phyloP scores from a whole-genome alignment of 2,113 vertebrate genomes.

The Antigone vipio region DNA sequence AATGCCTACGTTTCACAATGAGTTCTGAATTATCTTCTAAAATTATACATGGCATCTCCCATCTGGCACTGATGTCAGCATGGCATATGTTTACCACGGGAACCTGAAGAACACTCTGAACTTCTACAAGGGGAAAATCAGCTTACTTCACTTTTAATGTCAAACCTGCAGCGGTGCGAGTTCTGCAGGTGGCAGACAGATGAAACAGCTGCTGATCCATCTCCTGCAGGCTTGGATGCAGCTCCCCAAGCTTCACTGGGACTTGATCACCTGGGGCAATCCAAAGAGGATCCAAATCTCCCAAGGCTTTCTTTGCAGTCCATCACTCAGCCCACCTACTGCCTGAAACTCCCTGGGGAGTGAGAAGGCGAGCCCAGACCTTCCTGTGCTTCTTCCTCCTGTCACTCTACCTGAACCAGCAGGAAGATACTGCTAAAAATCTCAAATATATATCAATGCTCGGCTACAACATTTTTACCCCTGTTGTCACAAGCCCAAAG shows the following conservation, averaged over 20 bases:
- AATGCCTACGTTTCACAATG: not conserved
- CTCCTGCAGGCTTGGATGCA: not conserved
- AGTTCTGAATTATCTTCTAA: constrained; percentile 43
- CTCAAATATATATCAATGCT: not conserved
- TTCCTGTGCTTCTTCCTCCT: not conserved
- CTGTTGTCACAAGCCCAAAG: not conserved
- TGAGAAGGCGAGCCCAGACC: not conserved
- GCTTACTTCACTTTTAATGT: not conserved
- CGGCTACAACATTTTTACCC: not conserved
- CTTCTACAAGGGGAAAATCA: not conserved
- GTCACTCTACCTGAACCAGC: not conserved
- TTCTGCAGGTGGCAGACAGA: constrained; percentile 22
- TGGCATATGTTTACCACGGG: not conserved
- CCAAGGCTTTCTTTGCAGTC: not conserved
- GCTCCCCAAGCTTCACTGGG: not conserved
- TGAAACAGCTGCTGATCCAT: not conserved
- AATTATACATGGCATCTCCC: constrained; percentile 25
- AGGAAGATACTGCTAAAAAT: not conserved
- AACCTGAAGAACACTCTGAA: constrained; percentile 3
- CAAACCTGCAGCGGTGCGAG: not conserved
- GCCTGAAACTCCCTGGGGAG: not conserved
- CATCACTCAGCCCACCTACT: not conserved
- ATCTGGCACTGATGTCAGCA: not conserved
- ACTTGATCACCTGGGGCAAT: not conserved
- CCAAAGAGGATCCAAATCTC: not conserved